Evolutionary conservation across 2,888 invertebrate genomes (phyloP).

Genomic region (Andricus curvator): DNA sequence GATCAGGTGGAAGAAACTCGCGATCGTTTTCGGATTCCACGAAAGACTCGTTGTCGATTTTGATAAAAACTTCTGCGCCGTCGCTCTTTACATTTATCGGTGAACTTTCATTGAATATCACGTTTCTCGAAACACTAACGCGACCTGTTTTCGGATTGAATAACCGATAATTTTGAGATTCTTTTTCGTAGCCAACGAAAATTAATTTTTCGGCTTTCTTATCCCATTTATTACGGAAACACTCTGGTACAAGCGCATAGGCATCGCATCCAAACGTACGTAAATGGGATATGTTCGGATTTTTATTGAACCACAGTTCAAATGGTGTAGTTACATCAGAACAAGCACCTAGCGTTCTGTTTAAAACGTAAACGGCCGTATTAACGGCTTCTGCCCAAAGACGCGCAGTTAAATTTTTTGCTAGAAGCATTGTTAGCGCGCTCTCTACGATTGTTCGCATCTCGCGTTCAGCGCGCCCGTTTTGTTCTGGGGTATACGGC

Average conservation of each 20-base stretch:
- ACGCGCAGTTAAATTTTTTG: conserved; percentile 21
- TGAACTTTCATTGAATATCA: too few relatives aligned
- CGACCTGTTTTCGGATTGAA: too few relatives aligned
- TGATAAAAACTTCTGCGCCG: too few relatives aligned
- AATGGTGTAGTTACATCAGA: conserved; percentile 49
- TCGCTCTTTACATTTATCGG: too few relatives aligned
- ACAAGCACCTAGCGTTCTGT: conserved; percentile 53
- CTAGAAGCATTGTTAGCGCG: conserved; percentile 41
- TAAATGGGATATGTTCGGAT: conserved; percentile 42
- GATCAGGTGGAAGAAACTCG: background rate
- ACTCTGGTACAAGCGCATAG: conserved; percentile 48
- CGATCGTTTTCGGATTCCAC: too few relatives aligned
- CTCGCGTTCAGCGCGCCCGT: conserved; percentile 5
- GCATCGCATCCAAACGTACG: conserved; percentile 58
- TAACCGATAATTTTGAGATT: too few relatives aligned
- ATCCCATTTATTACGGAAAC: conserved; percentile 49
- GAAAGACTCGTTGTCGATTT: too few relatives aligned
- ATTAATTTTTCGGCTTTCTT: background rate
- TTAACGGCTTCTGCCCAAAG: conserved; percentile 63
- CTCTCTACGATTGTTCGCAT: conserved; percentile 1
- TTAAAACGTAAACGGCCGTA: conserved; percentile 66
- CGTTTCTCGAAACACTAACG: too few relatives aligned
- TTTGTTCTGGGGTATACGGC: too few relatives aligned
- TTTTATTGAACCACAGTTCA: conserved; percentile 57
- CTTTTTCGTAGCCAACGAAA: too few relatives aligned